phyloP scores from a whole-genome alignment of 2,888 invertebrate species.

The Acleris literana region DNA sequence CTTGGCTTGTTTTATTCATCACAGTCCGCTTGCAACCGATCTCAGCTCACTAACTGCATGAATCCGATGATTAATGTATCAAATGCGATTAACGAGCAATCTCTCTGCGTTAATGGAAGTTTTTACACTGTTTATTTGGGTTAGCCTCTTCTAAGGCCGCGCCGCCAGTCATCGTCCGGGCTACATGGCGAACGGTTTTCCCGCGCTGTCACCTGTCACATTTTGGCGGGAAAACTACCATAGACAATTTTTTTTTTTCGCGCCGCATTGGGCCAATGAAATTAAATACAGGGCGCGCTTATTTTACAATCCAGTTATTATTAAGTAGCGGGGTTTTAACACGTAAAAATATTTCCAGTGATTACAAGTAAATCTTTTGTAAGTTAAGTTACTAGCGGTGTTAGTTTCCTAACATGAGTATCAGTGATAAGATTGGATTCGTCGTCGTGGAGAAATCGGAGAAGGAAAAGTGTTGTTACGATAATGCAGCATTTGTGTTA shows the following conservation, averaged over 20 bases:
- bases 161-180: conserved; percentile 52
- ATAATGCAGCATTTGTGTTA: conserved; percentile 70
- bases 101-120: conserved; percentile 29
- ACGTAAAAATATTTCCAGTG: conserved; percentile 34
- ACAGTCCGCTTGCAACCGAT: conserved; percentile 6
- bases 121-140: conserved; percentile 47
- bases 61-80: conserved; percentile 24
- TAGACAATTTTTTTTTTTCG: conserved; percentile 23
- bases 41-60: conserved; percentile 8
- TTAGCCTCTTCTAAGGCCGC: conserved; percentile 48
- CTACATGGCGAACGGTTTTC: conserved; percentile 54
- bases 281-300: conserved; percentile 4
- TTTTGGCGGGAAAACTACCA: conserved; percentile 57
- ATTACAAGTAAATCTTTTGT: conserved; percentile 33
- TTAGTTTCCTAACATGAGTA: conserved; percentile 42
- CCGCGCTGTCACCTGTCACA: conserved; percentile 52
- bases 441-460: conserved; percentile 49
- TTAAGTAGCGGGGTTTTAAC: not conserved
- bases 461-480: conserved; percentile 61
- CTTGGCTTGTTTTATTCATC: not conserved
- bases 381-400: not conserved
- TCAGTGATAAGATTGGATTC: conserved; percentile 44
- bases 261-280: conserved; percentile 9
- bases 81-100: conserved; percentile 26
- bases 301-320: not conserved